A percentile compares a stretch with the other conserved stretches of the same genome.
Evolutionary conservation across 2,888 invertebrate species (phyloP).

Genomic region (Morpho achilles): DNA sequence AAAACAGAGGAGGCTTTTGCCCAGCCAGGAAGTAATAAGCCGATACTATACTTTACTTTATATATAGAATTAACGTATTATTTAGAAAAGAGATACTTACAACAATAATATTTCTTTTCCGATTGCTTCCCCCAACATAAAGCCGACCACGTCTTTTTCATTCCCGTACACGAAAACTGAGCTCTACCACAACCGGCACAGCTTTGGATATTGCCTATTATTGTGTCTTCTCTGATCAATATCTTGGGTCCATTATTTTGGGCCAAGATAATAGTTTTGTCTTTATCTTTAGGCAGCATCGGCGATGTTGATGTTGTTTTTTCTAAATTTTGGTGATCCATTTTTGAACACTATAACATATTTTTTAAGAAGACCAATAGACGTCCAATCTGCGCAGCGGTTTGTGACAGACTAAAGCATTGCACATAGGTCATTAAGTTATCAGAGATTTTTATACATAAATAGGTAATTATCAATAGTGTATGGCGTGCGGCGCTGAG

Average conservation of each 20-base stretch:
- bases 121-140: constrained; percentile 65
- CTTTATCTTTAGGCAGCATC: constrained; percentile 36
- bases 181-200: constrained; percentile 60
- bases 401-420: constrained; percentile 18
- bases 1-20: too few relatives aligned
- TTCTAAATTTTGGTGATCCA: constrained; percentile 32
- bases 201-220: constrained; percentile 53
- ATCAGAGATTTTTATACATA: constrained; percentile 8
- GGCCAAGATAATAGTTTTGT: constrained; percentile 43
- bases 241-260: constrained; percentile 47
- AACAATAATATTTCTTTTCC: constrained; percentile 59
- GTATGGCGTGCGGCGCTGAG: constrained; percentile 1
- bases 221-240: constrained; percentile 64
- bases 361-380: background rate
- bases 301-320: constrained; percentile 31
- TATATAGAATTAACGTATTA: too few relatives aligned
- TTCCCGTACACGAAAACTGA: constrained; percentile 58
- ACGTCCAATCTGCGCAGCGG: constrained; percentile 13
- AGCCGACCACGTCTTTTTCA: constrained; percentile 61
- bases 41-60: too few relatives aligned
- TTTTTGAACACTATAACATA: constrained; percentile 17
- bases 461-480: constrained; percentile 2
- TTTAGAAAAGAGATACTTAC: constrained; percentile 44
- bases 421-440: constrained; percentile 7
- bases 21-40: too few relatives aligned